Evolutionary conservation across 2,888 invertebrate species (phyloP).

Genomic region (Hirtodrosophila histrioides): DNA sequence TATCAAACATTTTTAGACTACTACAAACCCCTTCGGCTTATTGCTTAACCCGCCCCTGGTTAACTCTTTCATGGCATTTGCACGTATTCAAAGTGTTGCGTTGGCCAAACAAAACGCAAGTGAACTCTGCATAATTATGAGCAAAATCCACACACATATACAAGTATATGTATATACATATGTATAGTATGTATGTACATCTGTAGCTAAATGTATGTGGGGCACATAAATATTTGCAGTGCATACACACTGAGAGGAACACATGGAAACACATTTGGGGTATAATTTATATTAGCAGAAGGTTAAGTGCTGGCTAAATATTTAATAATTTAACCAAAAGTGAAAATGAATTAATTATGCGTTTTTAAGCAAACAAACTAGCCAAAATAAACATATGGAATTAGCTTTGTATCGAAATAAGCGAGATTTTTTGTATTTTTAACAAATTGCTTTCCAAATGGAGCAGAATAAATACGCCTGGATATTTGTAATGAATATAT

Average conservation of each 20-base stretch:
- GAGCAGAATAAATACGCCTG: conserved; percentile 9
- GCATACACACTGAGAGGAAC: conserved; percentile 21
- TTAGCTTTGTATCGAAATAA: conserved; percentile 10
- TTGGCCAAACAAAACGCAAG: conserved; percentile 63
- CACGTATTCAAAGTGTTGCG: conserved; percentile 55
- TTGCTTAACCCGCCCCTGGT: conserved; percentile 14
- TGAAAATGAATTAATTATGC: conserved; percentile 48
- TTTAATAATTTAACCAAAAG: conserved; percentile 52
- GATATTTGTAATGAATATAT: not conserved
- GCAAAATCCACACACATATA: conserved; percentile 43
- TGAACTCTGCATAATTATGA: conserved; percentile 69
- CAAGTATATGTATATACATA: conserved; percentile 1
- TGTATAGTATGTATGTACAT: conserved; percentile 1
- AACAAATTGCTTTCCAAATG: conserved; percentile 21
- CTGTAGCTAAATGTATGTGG: conserved; percentile 10
- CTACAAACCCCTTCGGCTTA: not conserved
- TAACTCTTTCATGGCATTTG: conserved; percentile 32
- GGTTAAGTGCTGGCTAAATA: conserved; percentile 58
- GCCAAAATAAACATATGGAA: conserved; percentile 30
- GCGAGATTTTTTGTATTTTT: conserved; percentile 12
- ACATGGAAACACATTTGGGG: not conserved
- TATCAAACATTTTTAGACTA: too few relatives aligned
- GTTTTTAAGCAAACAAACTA: conserved; percentile 36
- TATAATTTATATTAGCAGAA: conserved; percentile 53
- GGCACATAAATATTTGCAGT: conserved; percentile 47